Conservation (phyloP, 92 coral and sea anemone genomes). For the Bergia puertoricense region DNA sequence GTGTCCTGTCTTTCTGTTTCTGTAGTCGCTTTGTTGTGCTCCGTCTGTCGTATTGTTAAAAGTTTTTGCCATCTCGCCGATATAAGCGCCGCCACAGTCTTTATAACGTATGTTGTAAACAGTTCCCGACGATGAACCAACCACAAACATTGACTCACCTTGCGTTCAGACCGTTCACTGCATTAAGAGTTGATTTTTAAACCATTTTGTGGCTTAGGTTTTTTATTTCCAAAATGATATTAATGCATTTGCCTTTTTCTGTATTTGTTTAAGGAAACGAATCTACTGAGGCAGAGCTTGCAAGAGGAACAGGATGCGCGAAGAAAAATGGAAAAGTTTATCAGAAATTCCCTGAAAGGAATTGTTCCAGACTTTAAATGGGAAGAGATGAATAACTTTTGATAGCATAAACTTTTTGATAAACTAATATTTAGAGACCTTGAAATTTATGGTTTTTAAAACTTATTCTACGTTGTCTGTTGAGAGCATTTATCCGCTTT, state of each 20-base stretch:
- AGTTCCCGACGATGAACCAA: no score
- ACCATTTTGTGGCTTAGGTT: background rate
- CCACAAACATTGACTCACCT: no score
- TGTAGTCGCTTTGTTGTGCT: no score
- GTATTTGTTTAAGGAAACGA: conserved; percentile 67
- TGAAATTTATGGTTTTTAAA: background rate
- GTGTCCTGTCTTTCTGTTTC: no score
- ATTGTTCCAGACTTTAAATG: conserved; percentile 87
- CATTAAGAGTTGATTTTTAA: background rate
- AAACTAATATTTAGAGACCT: background rate
- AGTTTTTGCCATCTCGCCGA: no score
- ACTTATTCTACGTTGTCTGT: background rate
- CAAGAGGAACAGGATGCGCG: conserved; percentile 83
- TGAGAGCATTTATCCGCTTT: background rate
- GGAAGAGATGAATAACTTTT: conserved; percentile 79
- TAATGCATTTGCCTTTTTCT: background rate
- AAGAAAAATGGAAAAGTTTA: conserved; percentile 87
- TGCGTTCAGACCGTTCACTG: no score
- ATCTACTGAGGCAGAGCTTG: conserved; percentile 74
- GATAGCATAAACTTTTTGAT: conserved; percentile 41
- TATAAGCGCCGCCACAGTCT: no score
- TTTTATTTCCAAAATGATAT: background rate
- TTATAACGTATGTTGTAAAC: no score
- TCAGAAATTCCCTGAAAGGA: conserved; percentile 78
- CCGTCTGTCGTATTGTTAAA: no score